Base-by-base conservation (phyloP, 30 jellyfish, hydroid and myxozoan species). In the Aurelia aurita complex sp. Pacific region DNA sequence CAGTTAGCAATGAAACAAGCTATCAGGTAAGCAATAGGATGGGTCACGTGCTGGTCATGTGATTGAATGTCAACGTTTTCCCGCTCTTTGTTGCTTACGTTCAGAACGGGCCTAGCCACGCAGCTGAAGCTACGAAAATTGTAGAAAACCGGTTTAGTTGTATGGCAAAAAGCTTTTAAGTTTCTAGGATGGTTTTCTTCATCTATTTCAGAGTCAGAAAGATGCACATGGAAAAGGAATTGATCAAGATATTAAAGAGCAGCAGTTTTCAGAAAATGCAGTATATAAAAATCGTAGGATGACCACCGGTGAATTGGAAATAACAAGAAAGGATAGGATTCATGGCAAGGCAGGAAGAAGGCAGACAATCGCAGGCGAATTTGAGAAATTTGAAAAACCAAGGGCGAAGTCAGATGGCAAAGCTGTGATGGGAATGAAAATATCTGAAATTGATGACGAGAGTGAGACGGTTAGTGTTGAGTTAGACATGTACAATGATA, bases 241-340 rank as follows among this genome's bases (percentile, higher is more conserved):
- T 15, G 15, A 51, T 0, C 77, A 64, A 57, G 87, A 77, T 32
- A 10, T 23, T 43, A 40, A 18, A 66, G 79, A 68, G 36, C 19
- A 62, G 23, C 18, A 34, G 35, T 8, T 57, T 6, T 19, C 77
- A 4, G 87, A 77, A 29, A 61, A 36, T 2, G 52, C 8, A 40
- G 87, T 67, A 32, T 34, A 17, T 32, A 77, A 35, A 63, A 64
- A 17, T 43, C 87, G 87, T 59, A 77, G 67, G 10, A 38, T 77
- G 42, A 33, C 87, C 9, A 35, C 55, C 29, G 87, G 77, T 14
- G 77, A 77, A 14, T 76, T 77, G 2, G 77, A 61, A 18, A 61
- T 18, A 65, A 62, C 7, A 2, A 42, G 62, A 3, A 34, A 29
- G 40, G 19, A 5, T 7, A 34, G 55, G 60, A 54, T 64, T 32